Percentiles rank a stretch among this genome's conserved stretches.
phyloP scores from a whole-genome alignment of 2,113 vertebrate species.

The Lophochroa leadbeateri region DNA sequence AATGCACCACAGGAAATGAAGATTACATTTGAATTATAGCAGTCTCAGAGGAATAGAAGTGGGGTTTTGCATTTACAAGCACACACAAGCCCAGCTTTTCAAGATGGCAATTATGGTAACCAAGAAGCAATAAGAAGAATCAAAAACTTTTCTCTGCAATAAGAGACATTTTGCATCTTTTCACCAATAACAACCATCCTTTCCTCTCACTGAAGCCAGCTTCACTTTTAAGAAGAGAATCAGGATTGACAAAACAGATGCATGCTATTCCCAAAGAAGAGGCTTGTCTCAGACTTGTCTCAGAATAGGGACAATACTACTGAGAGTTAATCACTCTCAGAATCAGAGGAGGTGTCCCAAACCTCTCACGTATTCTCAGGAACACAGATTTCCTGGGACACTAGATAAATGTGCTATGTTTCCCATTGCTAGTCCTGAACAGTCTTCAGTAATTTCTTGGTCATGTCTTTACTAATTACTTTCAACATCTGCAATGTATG shows the following conservation, averaged over 20 bases:
- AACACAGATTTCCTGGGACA: neutral
- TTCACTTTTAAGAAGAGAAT: neutral
- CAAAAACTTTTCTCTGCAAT: neutral
- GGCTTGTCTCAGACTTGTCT: neutral
- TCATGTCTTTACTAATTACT: neutral
- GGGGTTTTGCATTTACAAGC: neutral
- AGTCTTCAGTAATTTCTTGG: neutral
- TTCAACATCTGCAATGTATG: slow-evolving; percentile 2
- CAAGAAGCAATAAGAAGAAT: neutral
- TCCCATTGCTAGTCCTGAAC: neutral
- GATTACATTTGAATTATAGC: neutral
- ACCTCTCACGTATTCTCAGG: neutral
- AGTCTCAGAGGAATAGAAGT: neutral
- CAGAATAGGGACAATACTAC: neutral
- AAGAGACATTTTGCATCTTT: neutral
- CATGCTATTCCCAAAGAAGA: neutral
- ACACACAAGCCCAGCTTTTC: neutral
- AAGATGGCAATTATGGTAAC: neutral
- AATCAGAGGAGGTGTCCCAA: neutral
- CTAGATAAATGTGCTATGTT: neutral
- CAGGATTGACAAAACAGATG: neutral
- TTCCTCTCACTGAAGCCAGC: neutral
- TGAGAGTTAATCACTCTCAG: neutral
- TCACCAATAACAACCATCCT: neutral
- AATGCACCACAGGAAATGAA: neutral